Percentiles rank a stretch among this genome's conserved stretches.
phyloP scores from a whole-genome alignment of 2,888 invertebrate genomes.

The Antitype chi region DNA sequence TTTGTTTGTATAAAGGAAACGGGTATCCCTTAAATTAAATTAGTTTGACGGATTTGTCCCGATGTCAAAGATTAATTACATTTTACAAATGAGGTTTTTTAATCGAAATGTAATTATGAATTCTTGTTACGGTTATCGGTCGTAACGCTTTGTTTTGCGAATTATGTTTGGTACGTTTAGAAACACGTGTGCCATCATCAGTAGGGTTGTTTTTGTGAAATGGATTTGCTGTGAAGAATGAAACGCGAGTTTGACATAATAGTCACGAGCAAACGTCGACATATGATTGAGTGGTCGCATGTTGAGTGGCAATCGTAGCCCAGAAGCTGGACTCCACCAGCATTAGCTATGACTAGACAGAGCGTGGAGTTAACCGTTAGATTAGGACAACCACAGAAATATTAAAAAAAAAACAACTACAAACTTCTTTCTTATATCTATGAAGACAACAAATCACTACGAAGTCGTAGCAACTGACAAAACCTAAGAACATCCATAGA shows the following conservation, averaged over 20 bases:
- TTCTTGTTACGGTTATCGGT: slow-evolving; percentile 24
- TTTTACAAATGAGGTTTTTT: slow-evolving; percentile 58
- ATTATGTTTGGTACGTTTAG: slow-evolving; percentile 9
- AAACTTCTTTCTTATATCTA: too few relatives aligned
- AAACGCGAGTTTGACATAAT: slow-evolving; percentile 57
- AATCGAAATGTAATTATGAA: slow-evolving; percentile 36
- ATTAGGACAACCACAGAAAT: background rate
- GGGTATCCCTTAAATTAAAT: slow-evolving; percentile 87
- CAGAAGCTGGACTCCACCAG: slow-evolving; percentile 49
- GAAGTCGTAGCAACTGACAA: slow-evolving; percentile 1
- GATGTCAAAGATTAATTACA: slow-evolving; percentile 67
- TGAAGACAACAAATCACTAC: background rate
- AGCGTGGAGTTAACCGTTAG: slow-evolving; percentile 1
- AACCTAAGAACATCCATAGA: background rate
- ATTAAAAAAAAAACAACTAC: too few relatives aligned
- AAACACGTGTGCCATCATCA: slow-evolving; percentile 1
- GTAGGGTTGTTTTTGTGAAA: slow-evolving; percentile 33
- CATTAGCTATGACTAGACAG: slow-evolving; percentile 12
- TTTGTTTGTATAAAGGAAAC: slow-evolving; percentile 88
- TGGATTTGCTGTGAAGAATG: slow-evolving; percentile 53
- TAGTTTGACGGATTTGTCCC: slow-evolving; percentile 83
- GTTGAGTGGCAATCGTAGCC: slow-evolving; percentile 69
- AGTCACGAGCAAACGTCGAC: slow-evolving; percentile 68
- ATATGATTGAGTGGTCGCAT: slow-evolving; percentile 74
- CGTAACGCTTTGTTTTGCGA: slow-evolving; percentile 19